Evolutionary conservation across 1,140 invertebrate genomes (phyloP).

Genomic region (Paraescarpia echinospica): DNA sequence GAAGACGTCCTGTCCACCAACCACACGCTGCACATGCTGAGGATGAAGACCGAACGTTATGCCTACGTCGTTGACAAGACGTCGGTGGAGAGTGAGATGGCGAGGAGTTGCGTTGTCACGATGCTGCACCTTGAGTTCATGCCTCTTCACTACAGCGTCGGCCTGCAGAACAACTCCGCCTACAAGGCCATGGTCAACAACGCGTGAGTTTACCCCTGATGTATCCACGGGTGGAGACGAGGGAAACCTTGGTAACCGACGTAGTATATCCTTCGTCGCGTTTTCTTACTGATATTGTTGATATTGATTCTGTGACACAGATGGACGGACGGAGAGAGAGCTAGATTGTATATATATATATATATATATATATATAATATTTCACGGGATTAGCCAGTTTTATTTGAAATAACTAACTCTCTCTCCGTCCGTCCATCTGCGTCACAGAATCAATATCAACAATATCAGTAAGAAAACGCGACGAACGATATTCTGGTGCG

Average conservation of each 20-base stretch:
- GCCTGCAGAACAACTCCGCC: background rate
- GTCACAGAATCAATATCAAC: too few relatives aligned
- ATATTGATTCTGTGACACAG: too few relatives aligned
- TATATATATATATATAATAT: too few relatives aligned
- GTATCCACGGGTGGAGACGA: background rate
- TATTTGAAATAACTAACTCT: too few relatives aligned
- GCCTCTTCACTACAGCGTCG: background rate
- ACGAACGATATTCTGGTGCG: background rate
- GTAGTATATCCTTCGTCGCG: too few relatives aligned
- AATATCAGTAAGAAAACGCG: too few relatives aligned
- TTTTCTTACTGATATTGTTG: too few relatives aligned
- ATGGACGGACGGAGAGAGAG: too few relatives aligned
- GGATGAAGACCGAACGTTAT: constrained; percentile 36
- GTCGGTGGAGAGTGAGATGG: background rate
- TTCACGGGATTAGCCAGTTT: too few relatives aligned
- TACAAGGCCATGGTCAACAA: background rate
- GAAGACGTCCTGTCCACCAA: constrained; percentile 32
- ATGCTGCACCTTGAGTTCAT: background rate
- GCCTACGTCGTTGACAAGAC: constrained; percentile 39
- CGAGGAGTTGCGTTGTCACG: background rate
- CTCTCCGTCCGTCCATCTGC: too few relatives aligned
- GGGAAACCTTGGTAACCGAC: too few relatives aligned
- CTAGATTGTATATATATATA: too few relatives aligned
- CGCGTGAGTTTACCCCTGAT: background rate
- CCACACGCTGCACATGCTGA: constrained; percentile 30